These are phyloP conservation scores for Patiria pectinifera DNA, from an alignment of 53 echinoderm and acorn worm species.

Conservation along the genomic window DNA sequence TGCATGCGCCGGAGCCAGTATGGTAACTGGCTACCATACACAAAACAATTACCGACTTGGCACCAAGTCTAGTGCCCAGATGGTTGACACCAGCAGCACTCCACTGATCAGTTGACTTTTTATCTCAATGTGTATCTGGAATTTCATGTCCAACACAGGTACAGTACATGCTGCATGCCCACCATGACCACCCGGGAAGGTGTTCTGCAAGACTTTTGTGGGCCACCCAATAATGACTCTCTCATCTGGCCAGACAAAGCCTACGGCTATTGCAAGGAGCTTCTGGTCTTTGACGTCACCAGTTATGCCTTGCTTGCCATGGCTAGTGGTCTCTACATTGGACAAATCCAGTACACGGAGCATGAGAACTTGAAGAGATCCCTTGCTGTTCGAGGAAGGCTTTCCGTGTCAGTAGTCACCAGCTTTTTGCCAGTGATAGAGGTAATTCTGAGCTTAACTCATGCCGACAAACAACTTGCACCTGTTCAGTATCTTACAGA, in stretches of 20 bases:
- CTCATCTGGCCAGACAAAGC: conserved; percentile 81
- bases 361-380: conserved; percentile 87
- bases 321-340: conserved; percentile 76
- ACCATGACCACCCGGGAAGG: conserved; percentile 20
- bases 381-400: conserved; percentile 67
- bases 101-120: too few relatives aligned
- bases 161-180: not conserved
- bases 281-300: conserved; percentile 75
- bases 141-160: too few relatives aligned
- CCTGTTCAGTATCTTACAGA: conserved; percentile 81
- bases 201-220: conserved; percentile 59
- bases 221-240: conserved; percentile 73
- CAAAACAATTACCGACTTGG: too few relatives aligned
- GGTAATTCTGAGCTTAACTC: conserved; percentile 51
- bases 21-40: too few relatives aligned
- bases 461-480: conserved; percentile 13
- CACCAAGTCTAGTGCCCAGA: too few relatives aligned
- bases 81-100: too few relatives aligned
- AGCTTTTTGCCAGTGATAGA: conserved; percentile 55
- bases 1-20: too few relatives aligned
- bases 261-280: conserved; percentile 88
- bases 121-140: too few relatives aligned
- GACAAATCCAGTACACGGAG: conserved; percentile 57
- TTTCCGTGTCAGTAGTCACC: conserved; percentile 61
- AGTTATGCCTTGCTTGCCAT: conserved; percentile 77